Conservation (phyloP, 2,888 invertebrate genomes). For the Lycocerus yunnanus region DNA sequence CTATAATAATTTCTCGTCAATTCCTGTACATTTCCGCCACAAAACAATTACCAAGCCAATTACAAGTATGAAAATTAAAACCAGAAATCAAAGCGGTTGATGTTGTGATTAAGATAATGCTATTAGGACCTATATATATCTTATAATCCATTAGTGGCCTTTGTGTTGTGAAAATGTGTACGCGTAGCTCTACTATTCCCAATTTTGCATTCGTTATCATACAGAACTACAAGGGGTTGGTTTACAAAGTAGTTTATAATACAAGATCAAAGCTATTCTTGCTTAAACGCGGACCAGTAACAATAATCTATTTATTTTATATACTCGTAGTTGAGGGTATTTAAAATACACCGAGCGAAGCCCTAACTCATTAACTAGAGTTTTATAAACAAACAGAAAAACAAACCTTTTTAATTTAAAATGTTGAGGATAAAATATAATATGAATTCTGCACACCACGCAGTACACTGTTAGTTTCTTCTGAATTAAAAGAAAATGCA, state of each 20-base stretch:
- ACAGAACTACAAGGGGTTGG: slow-evolving; percentile 37
- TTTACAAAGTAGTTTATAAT: slow-evolving; percentile 36
- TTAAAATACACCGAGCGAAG: neutral
- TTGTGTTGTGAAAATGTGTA: slow-evolving; percentile 43
- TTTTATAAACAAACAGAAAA: neutral
- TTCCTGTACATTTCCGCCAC: slow-evolving; percentile 42
- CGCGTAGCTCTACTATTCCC: slow-evolving; percentile 38
- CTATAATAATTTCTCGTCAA: slow-evolving; percentile 41
- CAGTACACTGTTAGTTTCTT: neutral
- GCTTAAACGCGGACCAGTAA: slow-evolving; percentile 6
- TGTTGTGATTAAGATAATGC: slow-evolving; percentile 51
- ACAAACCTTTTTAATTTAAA: neutral
- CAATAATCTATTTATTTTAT: slow-evolving; percentile 15
- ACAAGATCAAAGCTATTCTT: slow-evolving; percentile 24
- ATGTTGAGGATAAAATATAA: too few relatives aligned
- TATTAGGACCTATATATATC: slow-evolving; percentile 47
- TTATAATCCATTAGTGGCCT: slow-evolving; percentile 49
- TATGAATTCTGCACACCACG: neutral
- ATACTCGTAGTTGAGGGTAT: neutral
- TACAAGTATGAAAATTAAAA: slow-evolving; percentile 51
- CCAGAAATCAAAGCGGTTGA: slow-evolving; percentile 51
- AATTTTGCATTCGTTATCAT: slow-evolving; percentile 26
- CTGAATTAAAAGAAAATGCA: slow-evolving; percentile 10
- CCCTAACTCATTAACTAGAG: neutral
- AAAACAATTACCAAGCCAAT: slow-evolving; percentile 52